Conservation (phyloP, 2,113 vertebrate genomes). For the Paradoxurus hermaphroditus region DNA sequence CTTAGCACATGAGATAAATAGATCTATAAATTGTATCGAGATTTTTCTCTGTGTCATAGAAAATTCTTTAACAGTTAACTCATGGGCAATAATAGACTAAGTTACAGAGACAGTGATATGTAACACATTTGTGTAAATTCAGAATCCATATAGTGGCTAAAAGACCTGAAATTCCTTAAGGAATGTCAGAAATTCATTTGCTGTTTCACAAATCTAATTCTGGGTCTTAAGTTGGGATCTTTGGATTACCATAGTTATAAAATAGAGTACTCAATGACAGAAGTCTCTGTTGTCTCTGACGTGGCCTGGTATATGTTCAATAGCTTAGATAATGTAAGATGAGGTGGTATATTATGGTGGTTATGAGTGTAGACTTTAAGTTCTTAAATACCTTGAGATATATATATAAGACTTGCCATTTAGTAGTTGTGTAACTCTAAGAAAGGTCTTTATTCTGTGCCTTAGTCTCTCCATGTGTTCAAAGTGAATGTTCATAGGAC, state of each 20-base stretch:
- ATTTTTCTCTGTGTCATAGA: neutral
- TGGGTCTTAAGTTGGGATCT: neutral
- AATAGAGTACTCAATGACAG: neutral
- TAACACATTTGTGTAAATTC: neutral
- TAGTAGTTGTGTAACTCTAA: neutral
- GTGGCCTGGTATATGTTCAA: neutral
- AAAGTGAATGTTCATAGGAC: neutral
- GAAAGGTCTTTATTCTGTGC: neutral
- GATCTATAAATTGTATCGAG: neutral
- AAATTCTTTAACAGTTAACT: neutral
- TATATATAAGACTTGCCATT: neutral
- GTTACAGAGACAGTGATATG: neutral
- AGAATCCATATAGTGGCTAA: neutral
- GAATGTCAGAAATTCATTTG: constrained; percentile 15
- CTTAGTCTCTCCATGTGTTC: neutral
- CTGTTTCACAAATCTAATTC: neutral
- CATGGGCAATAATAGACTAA: neutral
- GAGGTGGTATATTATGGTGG: neutral
- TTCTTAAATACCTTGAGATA: neutral
- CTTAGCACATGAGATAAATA: neutral
- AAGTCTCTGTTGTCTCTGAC: neutral
- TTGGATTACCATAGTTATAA: neutral
- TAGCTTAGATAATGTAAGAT: neutral
- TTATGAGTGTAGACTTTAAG: neutral
- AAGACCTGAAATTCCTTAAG: neutral